Evolutionary conservation across 2,113 vertebrate genomes (phyloP).

Genomic region (Felis catus): DNA sequence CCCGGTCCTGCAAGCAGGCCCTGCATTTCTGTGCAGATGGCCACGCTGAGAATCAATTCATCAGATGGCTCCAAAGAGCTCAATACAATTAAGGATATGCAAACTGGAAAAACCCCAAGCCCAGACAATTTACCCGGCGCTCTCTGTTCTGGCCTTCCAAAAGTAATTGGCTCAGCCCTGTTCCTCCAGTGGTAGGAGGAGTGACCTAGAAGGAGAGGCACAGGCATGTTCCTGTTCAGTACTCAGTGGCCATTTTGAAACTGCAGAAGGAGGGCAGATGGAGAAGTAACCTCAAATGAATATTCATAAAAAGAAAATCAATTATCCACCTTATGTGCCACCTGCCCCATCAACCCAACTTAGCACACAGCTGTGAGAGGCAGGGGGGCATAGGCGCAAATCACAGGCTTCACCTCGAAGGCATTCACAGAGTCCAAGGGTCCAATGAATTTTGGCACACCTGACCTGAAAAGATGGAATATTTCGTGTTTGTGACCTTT

Average conservation of each 20-base stretch:
- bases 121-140: conserved; percentile 31
- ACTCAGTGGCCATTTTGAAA: neutral
- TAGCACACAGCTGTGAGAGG: conserved; percentile 34
- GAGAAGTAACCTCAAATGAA: conserved; percentile 51
- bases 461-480: conserved; percentile 33
- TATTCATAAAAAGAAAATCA: conserved; percentile 70
- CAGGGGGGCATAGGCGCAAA: neutral
- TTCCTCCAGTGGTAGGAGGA: neutral
- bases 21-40: conserved; percentile 68
- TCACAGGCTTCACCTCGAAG: neutral
- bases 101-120: conserved; percentile 69
- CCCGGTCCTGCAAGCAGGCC: conserved; percentile 35
- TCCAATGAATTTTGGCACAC: neutral
- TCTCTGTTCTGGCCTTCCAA: conserved; percentile 49
- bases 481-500: conserved; percentile 36
- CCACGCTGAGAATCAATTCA: conserved; percentile 54
- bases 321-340: conserved; percentile 64
- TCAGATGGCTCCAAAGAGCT: conserved; percentile 70
- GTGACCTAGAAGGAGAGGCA: conserved; percentile 34
- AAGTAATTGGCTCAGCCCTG: conserved; percentile 36
- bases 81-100: conserved; percentile 66
- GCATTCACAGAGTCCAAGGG: neutral
- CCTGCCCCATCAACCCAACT: conserved; percentile 53
- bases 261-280: conserved; percentile 60
- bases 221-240: neutral